Evolutionary conservation across 2,113 vertebrate genomes (phyloP).

Genomic region (Notothenia coriiceps): DNA sequence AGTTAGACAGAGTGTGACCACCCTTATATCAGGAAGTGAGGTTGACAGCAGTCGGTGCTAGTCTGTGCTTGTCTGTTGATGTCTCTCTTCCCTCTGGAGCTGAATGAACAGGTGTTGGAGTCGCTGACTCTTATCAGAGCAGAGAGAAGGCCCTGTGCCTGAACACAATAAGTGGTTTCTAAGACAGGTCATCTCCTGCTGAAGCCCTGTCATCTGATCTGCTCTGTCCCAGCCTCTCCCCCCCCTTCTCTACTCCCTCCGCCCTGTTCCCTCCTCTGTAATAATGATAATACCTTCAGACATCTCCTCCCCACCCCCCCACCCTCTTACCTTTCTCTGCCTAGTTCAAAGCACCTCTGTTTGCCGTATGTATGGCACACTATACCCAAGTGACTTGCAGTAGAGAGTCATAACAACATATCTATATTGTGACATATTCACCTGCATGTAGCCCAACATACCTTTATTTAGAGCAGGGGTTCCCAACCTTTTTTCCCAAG

Average conservation of each 20-base stretch:
- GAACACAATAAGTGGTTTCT: constrained; percentile 48
- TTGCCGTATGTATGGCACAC: constrained; percentile 8
- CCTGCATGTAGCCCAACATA: constrained; percentile 13
- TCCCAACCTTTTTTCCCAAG: too few relatives aligned
- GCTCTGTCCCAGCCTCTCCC: constrained; percentile 37
- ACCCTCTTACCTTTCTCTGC: constrained; percentile 22
- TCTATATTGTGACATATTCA: constrained; percentile 7
- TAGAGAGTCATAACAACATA: constrained; percentile 2
- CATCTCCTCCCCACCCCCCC: constrained; percentile 24
- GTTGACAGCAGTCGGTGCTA: constrained; percentile 34
- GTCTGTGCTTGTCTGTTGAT: constrained; percentile 55
- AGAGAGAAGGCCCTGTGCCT: constrained; percentile 12
- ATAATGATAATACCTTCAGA: constrained; percentile 35
- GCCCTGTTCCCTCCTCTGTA: constrained; percentile 6
- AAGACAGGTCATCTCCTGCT: constrained; percentile 67
- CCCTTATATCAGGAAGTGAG: constrained; percentile 33
- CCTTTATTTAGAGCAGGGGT: neutral
- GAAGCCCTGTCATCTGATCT: constrained; percentile 70
- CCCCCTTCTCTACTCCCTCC: constrained; percentile 38
- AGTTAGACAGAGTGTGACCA: constrained; percentile 34
- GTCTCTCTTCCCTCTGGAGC: constrained; percentile 38
- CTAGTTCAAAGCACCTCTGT: constrained; percentile 41
- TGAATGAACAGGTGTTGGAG: constrained; percentile 65
- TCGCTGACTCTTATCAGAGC: constrained; percentile 52
- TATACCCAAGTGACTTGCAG: constrained; percentile 27